phyloP scores from a whole-genome alignment of 2,888 invertebrate genomes.

The Drosophila kuntzei region DNA sequence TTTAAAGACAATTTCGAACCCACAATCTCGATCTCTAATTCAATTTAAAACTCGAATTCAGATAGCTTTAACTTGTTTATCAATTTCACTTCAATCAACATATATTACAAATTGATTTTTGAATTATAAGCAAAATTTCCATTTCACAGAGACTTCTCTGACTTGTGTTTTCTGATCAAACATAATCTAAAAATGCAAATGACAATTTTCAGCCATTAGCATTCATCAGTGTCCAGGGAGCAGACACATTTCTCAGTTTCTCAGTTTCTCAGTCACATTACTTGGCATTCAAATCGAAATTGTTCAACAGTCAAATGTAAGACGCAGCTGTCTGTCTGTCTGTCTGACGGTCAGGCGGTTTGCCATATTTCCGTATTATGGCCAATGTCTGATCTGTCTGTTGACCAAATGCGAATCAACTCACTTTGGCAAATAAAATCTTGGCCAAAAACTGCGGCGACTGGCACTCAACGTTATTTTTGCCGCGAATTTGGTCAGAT shows the following conservation, averaged over 20 bases:
- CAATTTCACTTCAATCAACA: too few relatives aligned
- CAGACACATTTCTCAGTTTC: conserved; percentile 43
- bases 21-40: too few relatives aligned
- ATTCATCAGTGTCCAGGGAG: conserved; percentile 44
- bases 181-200: conserved; percentile 23
- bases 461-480: conserved; percentile 1
- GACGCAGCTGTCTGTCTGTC: conserved; percentile 59
- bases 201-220: conserved; percentile 34
- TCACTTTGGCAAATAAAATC: conserved; percentile 19
- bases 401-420: conserved; percentile 2
- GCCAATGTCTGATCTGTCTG: conserved; percentile 28
- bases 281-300: conserved; percentile 37
- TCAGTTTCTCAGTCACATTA: conserved; percentile 52
- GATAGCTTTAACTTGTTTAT: too few relatives aligned
- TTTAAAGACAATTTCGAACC: too few relatives aligned
- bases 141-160: not conserved
- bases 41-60: too few relatives aligned
- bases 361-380: conserved; percentile 60
- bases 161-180: conserved; percentile 12
- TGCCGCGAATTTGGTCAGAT: conserved; percentile 52
- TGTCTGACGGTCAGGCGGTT: conserved; percentile 35
- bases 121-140: too few relatives aligned
- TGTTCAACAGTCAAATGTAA: conserved; percentile 47
- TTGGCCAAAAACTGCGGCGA: conserved; percentile 22
- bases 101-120: too few relatives aligned